Percentiles rank a stretch among this genome's conserved stretches.
phyloP scores from a whole-genome alignment of 2,113 vertebrate species.

The Todiramphus saurophagus region DNA sequence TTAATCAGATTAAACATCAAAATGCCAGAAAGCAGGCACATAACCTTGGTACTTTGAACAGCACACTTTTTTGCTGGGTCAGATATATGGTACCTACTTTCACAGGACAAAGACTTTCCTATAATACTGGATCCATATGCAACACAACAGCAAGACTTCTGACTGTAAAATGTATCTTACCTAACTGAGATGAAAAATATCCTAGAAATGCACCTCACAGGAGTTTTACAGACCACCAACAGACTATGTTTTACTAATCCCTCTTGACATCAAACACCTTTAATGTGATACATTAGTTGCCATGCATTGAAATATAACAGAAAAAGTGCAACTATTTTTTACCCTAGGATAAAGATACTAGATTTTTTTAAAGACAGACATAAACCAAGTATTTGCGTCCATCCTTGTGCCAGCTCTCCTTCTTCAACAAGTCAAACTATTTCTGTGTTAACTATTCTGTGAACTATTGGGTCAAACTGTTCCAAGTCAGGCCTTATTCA shows the following conservation, averaged over 20 bases:
- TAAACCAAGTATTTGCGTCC: not conserved
- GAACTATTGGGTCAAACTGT: not conserved
- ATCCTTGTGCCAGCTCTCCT: not conserved
- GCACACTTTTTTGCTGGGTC: not conserved
- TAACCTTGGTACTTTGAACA: not conserved
- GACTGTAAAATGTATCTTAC: not conserved
- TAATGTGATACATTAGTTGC: not conserved
- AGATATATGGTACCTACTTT: not conserved
- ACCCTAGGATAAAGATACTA: not conserved
- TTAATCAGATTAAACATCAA: not conserved
- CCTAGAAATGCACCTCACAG: not conserved
- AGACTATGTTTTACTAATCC: not conserved
- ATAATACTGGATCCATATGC: not conserved
- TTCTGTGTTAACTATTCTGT: not conserved
- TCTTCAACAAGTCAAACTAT: not conserved
- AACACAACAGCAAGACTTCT: not conserved
- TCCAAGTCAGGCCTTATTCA: not conserved
- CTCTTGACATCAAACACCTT: not conserved
- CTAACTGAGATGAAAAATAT: not conserved
- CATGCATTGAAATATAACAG: not conserved
- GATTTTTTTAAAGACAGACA: not conserved
- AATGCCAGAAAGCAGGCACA: not conserved
- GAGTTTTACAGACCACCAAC: not conserved
- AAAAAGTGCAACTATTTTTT: not conserved
- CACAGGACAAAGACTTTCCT: not conserved